Evolutionary conservation across 1,140 invertebrate species (phyloP), one percentile per base, ranked within the genome.

Genomic region (Scaptomyza pallida): DNA sequence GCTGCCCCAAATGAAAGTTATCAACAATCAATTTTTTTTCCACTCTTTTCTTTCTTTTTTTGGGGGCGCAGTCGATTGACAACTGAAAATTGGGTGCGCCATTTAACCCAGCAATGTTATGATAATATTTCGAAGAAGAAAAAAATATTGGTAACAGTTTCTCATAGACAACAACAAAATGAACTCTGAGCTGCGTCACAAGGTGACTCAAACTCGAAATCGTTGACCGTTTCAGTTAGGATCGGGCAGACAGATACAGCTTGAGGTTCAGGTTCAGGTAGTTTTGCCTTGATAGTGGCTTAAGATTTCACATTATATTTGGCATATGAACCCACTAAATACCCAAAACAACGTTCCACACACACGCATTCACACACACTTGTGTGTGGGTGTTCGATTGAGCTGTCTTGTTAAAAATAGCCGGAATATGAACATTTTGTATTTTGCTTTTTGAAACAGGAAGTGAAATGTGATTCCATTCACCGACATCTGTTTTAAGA

Each of bases 211-310:
- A 35, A 30, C 63, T 41, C n/a, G 43, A 48, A 60, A 57, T 51
- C 52, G 76, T 71, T 60, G 67, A 75, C 56, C 68, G 55, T 30
- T n/a, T 30, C 23, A 16, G 6, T 51, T 43, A 56, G 40, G 55
- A 30, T 55, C 35, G 35, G 35, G 37, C 48, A 51, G 26, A 30
- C 5, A 30, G 26, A 30, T 4, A 2, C 26, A 30, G 26, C 5
- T 6, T 0, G 59, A n/a, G n/a, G n/a, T n/a, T n/a, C n/a, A 19
- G 61, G 15, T 62, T 55, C 72, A 86, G 81, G 81, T 81, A 86
- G 75, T 70, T 76, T 88, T 50, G 61, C 82, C 83, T 88, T 88
- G 82, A 89, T 71, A 75, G 48, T 52, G 78, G 51, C 72, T 88
- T 72, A 70, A 60, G 60, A 80, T 71, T 70, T 64, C 52, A 59